Conservation (phyloP, 35 echinoderm and acorn worm species). For the Ophiothrix spiculata region DNA sequence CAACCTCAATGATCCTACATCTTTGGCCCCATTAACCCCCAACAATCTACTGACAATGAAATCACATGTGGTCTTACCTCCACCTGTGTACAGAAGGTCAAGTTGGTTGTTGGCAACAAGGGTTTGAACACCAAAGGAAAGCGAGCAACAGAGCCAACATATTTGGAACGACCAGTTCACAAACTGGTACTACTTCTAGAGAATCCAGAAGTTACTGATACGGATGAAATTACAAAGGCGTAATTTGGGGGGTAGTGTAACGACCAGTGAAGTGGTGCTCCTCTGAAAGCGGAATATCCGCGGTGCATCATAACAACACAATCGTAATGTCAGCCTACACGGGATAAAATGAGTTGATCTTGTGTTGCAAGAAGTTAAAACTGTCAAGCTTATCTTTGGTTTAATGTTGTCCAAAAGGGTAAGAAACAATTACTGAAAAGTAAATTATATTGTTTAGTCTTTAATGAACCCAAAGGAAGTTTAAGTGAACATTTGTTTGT, state of each 20-base stretch:
- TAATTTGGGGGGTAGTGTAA: background rate
- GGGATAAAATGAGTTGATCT: background rate
- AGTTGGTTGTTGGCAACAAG: background rate
- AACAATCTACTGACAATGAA: slow-evolving; percentile 73
- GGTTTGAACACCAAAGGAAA: background rate
- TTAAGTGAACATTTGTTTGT: background rate
- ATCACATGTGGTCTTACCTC: slow-evolving; percentile 34
- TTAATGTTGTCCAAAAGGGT: background rate
- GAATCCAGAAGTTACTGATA: background rate
- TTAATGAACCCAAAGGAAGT: background rate
- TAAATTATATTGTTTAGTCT: background rate
- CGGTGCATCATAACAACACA: background rate
- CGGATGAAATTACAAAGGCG: background rate
- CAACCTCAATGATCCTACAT: slow-evolving; percentile 48
- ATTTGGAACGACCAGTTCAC: background rate
- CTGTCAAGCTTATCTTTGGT: background rate
- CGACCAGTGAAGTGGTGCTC: background rate
- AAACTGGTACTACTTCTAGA: background rate
- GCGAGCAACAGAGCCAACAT: background rate
- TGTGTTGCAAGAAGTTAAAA: background rate
- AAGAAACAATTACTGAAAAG: background rate
- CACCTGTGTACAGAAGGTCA: slow-evolving; percentile 9
- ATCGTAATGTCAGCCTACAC: background rate
- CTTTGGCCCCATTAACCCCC: slow-evolving; percentile 58
- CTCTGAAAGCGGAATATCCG: background rate